Evolutionary conservation across 30 jellyfish, hydroid and myxozoan genomes (phyloP).

Genomic region (Hydractinia echinata): DNA sequence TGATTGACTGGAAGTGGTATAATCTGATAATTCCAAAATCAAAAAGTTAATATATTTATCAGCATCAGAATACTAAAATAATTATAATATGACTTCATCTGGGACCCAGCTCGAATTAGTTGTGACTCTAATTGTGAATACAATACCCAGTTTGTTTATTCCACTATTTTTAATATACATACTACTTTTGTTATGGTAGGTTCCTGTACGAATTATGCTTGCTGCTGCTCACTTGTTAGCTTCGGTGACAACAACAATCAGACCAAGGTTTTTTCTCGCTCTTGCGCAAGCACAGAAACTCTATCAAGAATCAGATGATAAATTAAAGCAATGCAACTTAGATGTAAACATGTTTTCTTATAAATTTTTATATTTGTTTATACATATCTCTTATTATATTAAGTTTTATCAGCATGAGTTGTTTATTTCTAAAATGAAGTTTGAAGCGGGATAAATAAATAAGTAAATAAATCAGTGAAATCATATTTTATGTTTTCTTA

Average conservation of each 20-base stretch:
- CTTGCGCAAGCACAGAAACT: conserved; percentile 65
- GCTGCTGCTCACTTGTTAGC: conserved; percentile 72
- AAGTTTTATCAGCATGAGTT: too few relatives aligned
- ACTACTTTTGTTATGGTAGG: conserved; percentile 28
- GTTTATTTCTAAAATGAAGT: neutral
- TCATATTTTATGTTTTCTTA: neutral
- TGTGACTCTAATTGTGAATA: too few relatives aligned
- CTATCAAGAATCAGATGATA: conserved; percentile 56
- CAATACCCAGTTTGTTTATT: too few relatives aligned
- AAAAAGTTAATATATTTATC: too few relatives aligned
- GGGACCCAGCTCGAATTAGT: too few relatives aligned
- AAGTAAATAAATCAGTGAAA: too few relatives aligned
- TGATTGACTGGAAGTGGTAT: too few relatives aligned
- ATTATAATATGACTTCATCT: too few relatives aligned
- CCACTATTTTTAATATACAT: neutral
- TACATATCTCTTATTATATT: too few relatives aligned
- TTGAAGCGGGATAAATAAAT: neutral
- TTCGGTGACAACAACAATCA: conserved; percentile 70
- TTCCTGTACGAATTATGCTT: conserved; percentile 50
- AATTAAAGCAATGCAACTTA: conserved; percentile 19
- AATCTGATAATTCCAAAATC: too few relatives aligned
- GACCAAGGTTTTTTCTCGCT: conserved; percentile 73
- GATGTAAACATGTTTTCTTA: neutral
- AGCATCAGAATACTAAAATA: too few relatives aligned
- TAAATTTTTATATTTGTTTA: neutral